Percentiles rank a stretch among this genome's conserved stretches.
Conservation (phyloP, 2,113 vertebrate genomes). For the Paramisgurnus dabryanus region DNA sequence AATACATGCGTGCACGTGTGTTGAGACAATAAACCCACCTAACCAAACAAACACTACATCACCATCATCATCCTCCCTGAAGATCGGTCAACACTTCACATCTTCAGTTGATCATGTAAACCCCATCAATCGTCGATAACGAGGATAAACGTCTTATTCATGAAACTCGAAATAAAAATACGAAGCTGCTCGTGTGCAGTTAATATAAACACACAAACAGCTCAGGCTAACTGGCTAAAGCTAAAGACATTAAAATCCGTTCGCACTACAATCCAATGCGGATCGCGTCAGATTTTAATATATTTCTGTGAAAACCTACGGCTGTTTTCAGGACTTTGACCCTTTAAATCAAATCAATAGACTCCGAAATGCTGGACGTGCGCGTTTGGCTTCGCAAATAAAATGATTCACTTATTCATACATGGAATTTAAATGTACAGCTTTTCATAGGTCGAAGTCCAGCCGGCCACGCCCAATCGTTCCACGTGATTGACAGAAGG, state of each 20-base stretch:
- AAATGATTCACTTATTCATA: background rate
- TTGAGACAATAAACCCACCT: conserved; percentile 27
- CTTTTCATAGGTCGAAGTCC: conserved; percentile 39
- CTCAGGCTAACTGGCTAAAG: conserved; percentile 26
- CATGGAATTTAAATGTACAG: conserved; percentile 5
- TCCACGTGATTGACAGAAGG: conserved; percentile 3
- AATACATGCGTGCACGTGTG: background rate
- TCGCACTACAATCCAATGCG: background rate
- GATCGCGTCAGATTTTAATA: background rate
- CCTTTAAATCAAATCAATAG: background rate
- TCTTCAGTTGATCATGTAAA: background rate
- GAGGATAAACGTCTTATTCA: background rate
- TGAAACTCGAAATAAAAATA: background rate
- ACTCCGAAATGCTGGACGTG: background rate
- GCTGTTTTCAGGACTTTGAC: background rate
- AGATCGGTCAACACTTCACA: background rate
- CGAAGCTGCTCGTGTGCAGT: background rate
- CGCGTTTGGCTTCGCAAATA: conserved; percentile 18
- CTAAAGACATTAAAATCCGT: conserved; percentile 6
- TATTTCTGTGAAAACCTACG: background rate
- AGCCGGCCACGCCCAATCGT: conserved; percentile 15
- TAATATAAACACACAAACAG: background rate
- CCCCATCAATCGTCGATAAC: background rate
- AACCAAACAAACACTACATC: conserved; percentile 26
- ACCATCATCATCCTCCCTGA: background rate